Evolutionary conservation across 2,797 vertebrate genomes (phyloP), one percentile per base, ranked within the genome.

Genomic region (Bovichtus diacanthus): DNA sequence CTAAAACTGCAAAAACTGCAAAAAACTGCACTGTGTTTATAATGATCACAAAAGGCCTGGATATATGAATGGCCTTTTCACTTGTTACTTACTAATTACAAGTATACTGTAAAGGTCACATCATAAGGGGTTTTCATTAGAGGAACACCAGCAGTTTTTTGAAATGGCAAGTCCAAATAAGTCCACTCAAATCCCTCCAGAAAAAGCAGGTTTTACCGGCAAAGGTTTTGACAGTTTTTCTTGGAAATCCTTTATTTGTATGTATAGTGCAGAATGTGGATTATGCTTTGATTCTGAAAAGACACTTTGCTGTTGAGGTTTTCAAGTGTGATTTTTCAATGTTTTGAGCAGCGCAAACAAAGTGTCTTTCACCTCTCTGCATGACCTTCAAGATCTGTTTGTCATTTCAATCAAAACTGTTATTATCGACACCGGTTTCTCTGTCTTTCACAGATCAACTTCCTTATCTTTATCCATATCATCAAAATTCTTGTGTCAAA

Each of bases 401-500:
- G 5, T 56, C 6, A 44, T 34, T 69, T 27, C 4, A 21, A 21
- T 47, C 6, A 10, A 25, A 23, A 4, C 13, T 4, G n/a, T 47
- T 39, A 12, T 39, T 10, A n/a, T 65, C 12, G 46, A 69, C 23
- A 27, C 47, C 0, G 18, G 10, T 56, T 43, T 83, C 36, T 85
- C 36, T 75, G 27, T 76, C 79, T 87, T 80, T 58, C 29, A 50
- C 93, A 99, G 98, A 97, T 99, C 92, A 99, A 99, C 88, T 97
- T 97, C 86, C 92, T 96, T 73, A 97, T 99, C 88, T 99, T 99
- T 55, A 93, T 99, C 83, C 96, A 95, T 43, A 96, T 98, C 69
- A 96, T 99, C 27, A 96, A 96, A 91, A 97, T 99, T 47, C 96
- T 99, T 0, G 89, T 97, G 82, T 97, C 96, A 72, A 99, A 99